A percentile compares a stretch with the other conserved stretches of the same genome.
Evolutionary conservation across 2,113 vertebrate genomes (phyloP).

Genomic region (Heterocephalus glaber): DNA sequence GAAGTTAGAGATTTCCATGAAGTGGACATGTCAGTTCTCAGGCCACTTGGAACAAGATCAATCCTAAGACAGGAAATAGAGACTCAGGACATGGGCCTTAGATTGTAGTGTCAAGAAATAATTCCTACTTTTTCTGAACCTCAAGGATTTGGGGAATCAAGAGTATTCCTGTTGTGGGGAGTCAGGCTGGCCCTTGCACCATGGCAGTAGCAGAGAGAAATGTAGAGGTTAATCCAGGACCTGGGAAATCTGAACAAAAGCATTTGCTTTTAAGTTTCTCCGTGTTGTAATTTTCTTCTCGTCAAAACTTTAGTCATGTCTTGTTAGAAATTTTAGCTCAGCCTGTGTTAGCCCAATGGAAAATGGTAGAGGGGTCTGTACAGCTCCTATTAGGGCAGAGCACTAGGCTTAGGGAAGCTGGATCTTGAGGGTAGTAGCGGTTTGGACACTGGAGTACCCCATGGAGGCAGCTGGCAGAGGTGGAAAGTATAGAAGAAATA

Average conservation of each 20-base stretch:
- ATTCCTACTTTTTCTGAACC: not conserved
- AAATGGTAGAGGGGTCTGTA: not conserved
- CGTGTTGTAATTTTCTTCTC: constrained; percentile 51
- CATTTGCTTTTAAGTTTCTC: constrained; percentile 30
- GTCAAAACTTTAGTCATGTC: constrained; percentile 1
- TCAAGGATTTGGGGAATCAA: constrained; percentile 13
- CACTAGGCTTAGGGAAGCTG: not conserved
- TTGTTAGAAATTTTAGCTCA: not conserved
- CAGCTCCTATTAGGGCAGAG: not conserved
- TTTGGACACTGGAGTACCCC: not conserved
- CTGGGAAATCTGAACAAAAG: constrained; percentile 31
- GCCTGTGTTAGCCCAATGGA: not conserved
- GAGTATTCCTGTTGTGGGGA: not conserved
- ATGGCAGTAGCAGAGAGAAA: constrained; percentile 6
- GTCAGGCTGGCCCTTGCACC: not conserved
- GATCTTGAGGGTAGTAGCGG: not conserved
- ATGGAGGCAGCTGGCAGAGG: not conserved
- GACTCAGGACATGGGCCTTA: not conserved
- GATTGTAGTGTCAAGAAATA: not conserved
- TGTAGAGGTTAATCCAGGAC: not conserved
- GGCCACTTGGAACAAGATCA: constrained; percentile 1
- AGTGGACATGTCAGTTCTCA: constrained; percentile 12
- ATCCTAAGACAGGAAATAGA: constrained; percentile 39
- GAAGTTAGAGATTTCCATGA: not conserved
- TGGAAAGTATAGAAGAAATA: not conserved